phyloP scores from a whole-genome alignment of 53 echinoderm and acorn worm species.

The Zoroaster sp. region DNA sequence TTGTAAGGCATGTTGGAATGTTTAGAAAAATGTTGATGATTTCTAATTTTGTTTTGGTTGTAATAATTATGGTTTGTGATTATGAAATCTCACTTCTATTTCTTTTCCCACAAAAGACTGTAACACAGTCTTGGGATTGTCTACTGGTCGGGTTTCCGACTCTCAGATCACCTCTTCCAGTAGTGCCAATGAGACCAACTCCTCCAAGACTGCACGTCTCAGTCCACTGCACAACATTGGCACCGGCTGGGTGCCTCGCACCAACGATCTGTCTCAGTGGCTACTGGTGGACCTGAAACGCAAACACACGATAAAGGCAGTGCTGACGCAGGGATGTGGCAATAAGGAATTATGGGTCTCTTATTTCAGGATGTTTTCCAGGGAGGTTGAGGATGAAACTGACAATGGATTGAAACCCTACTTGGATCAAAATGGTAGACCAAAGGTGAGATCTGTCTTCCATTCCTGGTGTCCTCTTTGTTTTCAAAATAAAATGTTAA shows the following conservation, averaged over 20 bases:
- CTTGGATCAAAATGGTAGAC: conserved; percentile 4
- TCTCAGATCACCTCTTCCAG: conserved; percentile 65
- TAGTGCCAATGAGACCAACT: conserved; percentile 9
- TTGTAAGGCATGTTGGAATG: too few species aligned
- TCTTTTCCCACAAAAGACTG: conserved; percentile 58
- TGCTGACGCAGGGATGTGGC: conserved; percentile 79
- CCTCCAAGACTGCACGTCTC: conserved; percentile 62
- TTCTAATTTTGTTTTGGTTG: too few species aligned
- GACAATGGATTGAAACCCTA: not conserved
- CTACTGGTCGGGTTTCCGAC: conserved; percentile 46
- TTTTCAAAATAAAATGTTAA: too few species aligned
- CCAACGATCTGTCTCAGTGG: conserved; percentile 53
- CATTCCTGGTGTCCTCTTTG: too few species aligned
- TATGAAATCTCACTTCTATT: not conserved
- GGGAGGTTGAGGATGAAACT: not conserved
- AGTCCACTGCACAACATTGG: conserved; percentile 48
- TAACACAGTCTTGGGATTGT: conserved; percentile 63
- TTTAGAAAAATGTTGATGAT: too few species aligned
- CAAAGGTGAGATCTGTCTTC: conserved; percentile 64
- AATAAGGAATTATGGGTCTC: conserved; percentile 66
- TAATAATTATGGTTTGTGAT: too few species aligned
- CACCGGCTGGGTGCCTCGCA: conserved; percentile 74
- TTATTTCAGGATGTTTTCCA: conserved; percentile 46
- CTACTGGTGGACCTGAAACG: conserved; percentile 59
- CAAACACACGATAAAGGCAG: conserved; percentile 42